phyloP scores from a whole-genome alignment of 1,140 invertebrate species.

The Sinella curviseta region DNA sequence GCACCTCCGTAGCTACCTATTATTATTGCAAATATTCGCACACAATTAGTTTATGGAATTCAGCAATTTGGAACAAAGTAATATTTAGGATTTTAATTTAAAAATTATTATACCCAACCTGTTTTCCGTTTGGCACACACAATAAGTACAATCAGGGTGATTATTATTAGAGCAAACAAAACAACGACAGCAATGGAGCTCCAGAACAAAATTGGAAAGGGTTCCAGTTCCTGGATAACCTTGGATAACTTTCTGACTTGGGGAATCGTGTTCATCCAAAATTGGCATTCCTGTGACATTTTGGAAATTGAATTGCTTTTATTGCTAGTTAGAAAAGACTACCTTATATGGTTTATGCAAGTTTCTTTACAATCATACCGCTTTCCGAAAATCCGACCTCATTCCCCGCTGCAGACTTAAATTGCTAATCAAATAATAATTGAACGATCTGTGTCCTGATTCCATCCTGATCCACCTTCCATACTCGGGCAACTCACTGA shows the following conservation, averaged over 20 bases:
- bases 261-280: constrained; percentile 35
- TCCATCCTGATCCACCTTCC: constrained; percentile 1
- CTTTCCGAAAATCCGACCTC: constrained; percentile 35
- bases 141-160: constrained; percentile 31
- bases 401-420: constrained; percentile 5
- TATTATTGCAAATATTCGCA: too few relatives aligned
- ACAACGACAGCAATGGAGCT: constrained; percentile 29
- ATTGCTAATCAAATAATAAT: background rate
- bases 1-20: too few relatives aligned
- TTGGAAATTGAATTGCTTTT: too few relatives aligned
- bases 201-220: constrained; percentile 39
- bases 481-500: background rate
- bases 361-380: constrained; percentile 13
- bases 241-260: constrained; percentile 24
- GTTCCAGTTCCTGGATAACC: constrained; percentile 31
- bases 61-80: too few relatives aligned
- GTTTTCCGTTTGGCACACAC: constrained; percentile 10
- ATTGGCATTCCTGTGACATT: constrained; percentile 30
- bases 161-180: constrained; percentile 18
- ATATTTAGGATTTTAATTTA: too few relatives aligned
- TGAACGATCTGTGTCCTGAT: background rate
- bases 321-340: constrained; percentile 6
- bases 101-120: too few relatives aligned
- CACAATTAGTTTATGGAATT: too few relatives aligned
- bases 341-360: too few relatives aligned